Conservation (phyloP, 2,113 vertebrate species). For the Tinamus guttatus region DNA sequence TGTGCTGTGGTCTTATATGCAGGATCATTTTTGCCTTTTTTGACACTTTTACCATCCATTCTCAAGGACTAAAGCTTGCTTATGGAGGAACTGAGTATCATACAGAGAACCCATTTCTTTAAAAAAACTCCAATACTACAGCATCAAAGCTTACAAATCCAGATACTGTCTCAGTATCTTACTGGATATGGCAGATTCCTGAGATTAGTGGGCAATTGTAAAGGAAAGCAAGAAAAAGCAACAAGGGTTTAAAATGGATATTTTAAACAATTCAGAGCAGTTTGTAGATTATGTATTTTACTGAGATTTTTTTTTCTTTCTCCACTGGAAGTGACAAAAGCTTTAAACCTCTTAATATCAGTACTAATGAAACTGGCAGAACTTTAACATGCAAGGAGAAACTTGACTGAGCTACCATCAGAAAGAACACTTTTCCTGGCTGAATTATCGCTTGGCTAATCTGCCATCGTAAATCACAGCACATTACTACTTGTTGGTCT, state of each 20-base stretch:
- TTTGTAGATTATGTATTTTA: not conserved
- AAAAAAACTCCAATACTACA: not conserved
- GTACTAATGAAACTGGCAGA: not conserved
- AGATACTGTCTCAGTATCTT: not conserved
- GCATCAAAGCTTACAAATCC: not conserved
- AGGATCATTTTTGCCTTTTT: not conserved
- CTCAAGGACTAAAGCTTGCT: constrained; percentile 25
- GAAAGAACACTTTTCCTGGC: constrained; percentile 57
- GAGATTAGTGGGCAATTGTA: not conserved
- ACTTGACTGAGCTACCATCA: constrained; percentile 12
- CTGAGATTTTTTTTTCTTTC: not conserved
- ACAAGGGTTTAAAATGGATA: not conserved
- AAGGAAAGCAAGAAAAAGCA: not conserved
- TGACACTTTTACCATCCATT: not conserved
- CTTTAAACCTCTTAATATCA: constrained; percentile 6
- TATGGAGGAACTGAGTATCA: not conserved
- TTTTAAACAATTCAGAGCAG: not conserved
- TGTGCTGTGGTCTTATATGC: not conserved
- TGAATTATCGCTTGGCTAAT: constrained; percentile 24
- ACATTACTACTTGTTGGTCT: constrained; percentile 31
- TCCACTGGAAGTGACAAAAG: not conserved
- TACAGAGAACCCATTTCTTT: not conserved
- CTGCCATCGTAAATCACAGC: constrained; percentile 37
- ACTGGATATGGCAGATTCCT: not conserved
- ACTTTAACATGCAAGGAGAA: not conserved